Conservation (phyloP, 1,140 invertebrate species). For the Tachypleus tridentatus region DNA sequence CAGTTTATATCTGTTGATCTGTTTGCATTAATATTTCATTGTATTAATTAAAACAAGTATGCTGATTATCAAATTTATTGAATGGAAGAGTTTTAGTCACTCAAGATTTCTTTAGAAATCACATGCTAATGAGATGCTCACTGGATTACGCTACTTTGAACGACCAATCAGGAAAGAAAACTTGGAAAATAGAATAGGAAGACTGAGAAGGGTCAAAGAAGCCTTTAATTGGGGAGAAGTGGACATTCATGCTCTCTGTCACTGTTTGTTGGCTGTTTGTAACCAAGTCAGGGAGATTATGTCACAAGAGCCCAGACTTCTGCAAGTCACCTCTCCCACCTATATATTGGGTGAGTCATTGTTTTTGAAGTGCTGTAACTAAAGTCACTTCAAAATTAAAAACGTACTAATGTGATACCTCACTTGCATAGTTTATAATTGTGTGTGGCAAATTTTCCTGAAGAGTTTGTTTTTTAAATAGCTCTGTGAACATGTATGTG, state of each 20-base stretch:
- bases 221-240: slow-evolving; percentile 42
- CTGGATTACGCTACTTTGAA: slow-evolving; percentile 42
- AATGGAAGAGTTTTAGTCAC: too few species aligned
- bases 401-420: too few species aligned
- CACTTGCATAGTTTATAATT: too few species aligned
- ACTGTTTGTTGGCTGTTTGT: slow-evolving; percentile 29
- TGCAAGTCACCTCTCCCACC: slow-evolving; percentile 39
- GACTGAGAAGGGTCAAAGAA: slow-evolving; percentile 25
- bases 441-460: too few species aligned
- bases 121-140: slow-evolving; percentile 41
- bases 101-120: slow-evolving; percentile 19
- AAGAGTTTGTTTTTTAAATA: too few species aligned
- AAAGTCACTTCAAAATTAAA: too few species aligned
- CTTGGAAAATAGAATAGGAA: slow-evolving; percentile 12
- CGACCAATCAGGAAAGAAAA: slow-evolving; percentile 31
- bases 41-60: too few species aligned
- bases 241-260: slow-evolving; percentile 29
- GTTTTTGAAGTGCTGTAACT: too few species aligned
- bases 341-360: slow-evolving; percentile 41
- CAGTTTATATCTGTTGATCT: too few species aligned
- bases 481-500: too few species aligned
- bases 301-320: slow-evolving; percentile 24
- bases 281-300: slow-evolving; percentile 27
- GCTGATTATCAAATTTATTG: too few species aligned
- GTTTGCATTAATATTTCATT: too few species aligned